Evolutionary conservation across 2,797 vertebrate species (phyloP), one percentile per base, ranked within the genome.

Genomic region (Poeciliopsis turneri): DNA sequence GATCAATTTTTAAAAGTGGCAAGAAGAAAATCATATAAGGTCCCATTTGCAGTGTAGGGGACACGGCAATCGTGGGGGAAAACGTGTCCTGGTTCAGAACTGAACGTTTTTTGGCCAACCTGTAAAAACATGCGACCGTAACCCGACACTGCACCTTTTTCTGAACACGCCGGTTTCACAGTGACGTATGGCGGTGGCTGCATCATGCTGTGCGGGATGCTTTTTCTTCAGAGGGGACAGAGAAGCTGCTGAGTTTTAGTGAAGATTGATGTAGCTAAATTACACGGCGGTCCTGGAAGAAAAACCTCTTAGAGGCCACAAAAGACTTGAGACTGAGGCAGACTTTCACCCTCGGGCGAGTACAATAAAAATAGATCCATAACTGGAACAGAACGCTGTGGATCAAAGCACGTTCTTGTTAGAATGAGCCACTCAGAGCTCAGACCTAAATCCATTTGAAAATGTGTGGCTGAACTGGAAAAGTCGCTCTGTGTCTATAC

Each of bases 351-450:
- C n/a, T 59, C n/a, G 2, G 12, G 55, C 12, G 0, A 5, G 5
- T 28, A 30, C 55, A 59, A 59, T 59, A 59, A 59, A 59, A 57
- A 57, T 57, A 57, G 53, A 57, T 28, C 55, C 59, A 33, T 28
- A 59, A 59, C 57, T 59, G 57, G 59, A 33, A 61, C 59, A 15
- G 59, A 61, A 61, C 25, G 15, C 13, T 16, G 6, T 33, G 16
- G 57, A 61, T 61, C 59, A 61, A 61, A 61, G 59, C 59, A 59
- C 28, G n/a, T 59, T 30, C 55, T 61, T 33, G 28, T 61, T 61
- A 18, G 30, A 61, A 33, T 18, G 59, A 33, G 30, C 59, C 59
- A 61, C 57, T 61, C 28, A 61, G 16, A 61, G 59, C 59, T 61
- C 59, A 30, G 30, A 18, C 28, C 59, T 18, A 61, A 61, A 61